phyloP scores from a whole-genome alignment of 2,113 vertebrate species.

The Neogale vison region DNA sequence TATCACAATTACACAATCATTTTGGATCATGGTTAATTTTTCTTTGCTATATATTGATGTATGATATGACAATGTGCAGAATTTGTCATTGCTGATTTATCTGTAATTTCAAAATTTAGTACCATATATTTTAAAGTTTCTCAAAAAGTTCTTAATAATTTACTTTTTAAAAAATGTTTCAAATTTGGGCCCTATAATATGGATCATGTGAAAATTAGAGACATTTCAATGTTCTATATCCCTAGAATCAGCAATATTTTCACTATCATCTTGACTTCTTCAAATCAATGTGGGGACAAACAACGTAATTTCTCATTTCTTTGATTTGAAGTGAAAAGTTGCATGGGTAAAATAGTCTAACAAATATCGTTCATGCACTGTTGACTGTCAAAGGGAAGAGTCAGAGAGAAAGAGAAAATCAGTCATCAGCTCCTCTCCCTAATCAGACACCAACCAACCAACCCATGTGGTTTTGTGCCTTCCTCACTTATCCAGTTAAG shows the following conservation, averaged over 20 bases:
- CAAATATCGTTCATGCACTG: neutral
- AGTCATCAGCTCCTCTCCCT: neutral
- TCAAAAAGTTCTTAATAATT: neutral
- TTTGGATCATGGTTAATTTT: neutral
- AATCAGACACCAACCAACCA: neutral
- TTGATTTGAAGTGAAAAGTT: constrained; percentile 39
- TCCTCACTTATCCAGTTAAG: neutral
- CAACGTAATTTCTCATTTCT: neutral
- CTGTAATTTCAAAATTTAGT: neutral
- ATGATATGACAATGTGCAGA: neutral
- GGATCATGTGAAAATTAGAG: neutral
- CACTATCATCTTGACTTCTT: neutral
- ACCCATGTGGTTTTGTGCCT: neutral
- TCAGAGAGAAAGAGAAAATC: neutral
- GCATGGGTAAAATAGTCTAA: neutral
- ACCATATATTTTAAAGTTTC: neutral
- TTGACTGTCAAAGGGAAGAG: neutral
- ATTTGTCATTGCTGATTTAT: neutral
- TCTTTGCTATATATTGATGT: neutral
- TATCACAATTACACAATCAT: neutral
- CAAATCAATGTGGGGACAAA: neutral
- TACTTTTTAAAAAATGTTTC: neutral
- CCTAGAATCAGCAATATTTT: constrained; percentile 29
- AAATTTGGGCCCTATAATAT: neutral
- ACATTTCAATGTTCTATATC: neutral